These are phyloP conservation scores for Phymastichus coffea DNA, from an alignment of 1,140 invertebrate genomes.

Conservation along the genomic window DNA sequence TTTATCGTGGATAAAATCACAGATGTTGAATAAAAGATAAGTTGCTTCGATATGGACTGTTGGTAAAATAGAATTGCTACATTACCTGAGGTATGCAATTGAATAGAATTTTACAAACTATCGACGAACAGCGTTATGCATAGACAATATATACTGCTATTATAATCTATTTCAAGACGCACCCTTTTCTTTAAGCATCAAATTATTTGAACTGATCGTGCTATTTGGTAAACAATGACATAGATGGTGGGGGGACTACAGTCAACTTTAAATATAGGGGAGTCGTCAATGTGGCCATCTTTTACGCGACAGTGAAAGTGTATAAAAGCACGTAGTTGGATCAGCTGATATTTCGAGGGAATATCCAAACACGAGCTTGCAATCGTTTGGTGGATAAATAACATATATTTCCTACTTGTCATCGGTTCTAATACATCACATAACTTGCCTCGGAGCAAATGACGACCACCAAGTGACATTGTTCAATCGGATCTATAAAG, in stretches of 20 bases:
- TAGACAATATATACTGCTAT: too few species aligned
- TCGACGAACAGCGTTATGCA: background rate
- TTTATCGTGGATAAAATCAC: too few species aligned
- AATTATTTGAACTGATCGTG: background rate
- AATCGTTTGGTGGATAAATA: too few species aligned
- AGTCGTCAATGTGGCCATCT: constrained; percentile 18
- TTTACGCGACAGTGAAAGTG: constrained; percentile 1
- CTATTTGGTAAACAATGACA: background rate
- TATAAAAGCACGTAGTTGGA: background rate
- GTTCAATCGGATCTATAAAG: background rate
- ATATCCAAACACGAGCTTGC: too few species aligned
- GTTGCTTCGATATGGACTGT: background rate
- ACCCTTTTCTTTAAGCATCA: background rate
- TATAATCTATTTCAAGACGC: background rate
- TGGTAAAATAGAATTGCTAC: background rate
- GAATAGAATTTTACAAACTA: background rate
- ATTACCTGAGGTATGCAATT: background rate
- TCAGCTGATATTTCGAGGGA: constrained; percentile 6
- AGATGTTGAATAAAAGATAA: too few species aligned
- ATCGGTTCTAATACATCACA: too few species aligned
- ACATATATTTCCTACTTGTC: too few species aligned
- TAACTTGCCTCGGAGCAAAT: background rate
- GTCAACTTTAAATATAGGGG: background rate
- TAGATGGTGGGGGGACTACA: background rate
- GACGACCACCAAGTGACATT: background rate